phyloP scores from a whole-genome alignment of 2,113 vertebrate species.

The Progne subis region DNA sequence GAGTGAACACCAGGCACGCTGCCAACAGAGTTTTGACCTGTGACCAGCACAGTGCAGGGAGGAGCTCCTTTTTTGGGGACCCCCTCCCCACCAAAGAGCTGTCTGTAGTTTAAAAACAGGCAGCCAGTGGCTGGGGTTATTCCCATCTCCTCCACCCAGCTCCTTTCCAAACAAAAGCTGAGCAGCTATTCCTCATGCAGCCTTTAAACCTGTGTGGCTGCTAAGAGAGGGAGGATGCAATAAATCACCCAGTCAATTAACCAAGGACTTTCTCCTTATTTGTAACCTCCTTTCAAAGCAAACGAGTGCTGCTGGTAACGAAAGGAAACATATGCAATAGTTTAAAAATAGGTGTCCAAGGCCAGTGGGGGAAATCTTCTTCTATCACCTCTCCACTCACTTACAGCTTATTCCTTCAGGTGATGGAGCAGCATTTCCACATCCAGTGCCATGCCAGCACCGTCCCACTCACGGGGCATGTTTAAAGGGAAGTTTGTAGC shows the following conservation, averaged over 20 bases:
- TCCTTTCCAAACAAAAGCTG: not conserved
- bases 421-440: not conserved
- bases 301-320: not conserved
- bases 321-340: not conserved
- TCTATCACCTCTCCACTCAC: accelerated
- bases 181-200: not conserved
- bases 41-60: not conserved
- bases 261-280: slow-evolving; percentile 26
- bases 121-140: not conserved
- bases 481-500: not conserved
- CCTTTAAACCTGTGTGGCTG: not conserved
- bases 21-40: not conserved
- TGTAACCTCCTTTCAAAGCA: slow-evolving; percentile 22
- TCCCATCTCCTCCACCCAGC: not conserved
- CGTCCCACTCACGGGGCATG: not conserved
- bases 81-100: not conserved
- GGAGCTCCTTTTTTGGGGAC: not conserved
- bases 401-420: not conserved
- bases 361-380: not conserved
- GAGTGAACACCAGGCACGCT: accelerated
- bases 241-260: slow-evolving; percentile 35
- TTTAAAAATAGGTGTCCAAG: slow-evolving; percentile 11
- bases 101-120: not conserved
- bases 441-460: not conserved
- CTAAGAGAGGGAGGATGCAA: not conserved